phyloP scores from a whole-genome alignment of 2,888 invertebrate genomes.

The Eurois occulta region DNA sequence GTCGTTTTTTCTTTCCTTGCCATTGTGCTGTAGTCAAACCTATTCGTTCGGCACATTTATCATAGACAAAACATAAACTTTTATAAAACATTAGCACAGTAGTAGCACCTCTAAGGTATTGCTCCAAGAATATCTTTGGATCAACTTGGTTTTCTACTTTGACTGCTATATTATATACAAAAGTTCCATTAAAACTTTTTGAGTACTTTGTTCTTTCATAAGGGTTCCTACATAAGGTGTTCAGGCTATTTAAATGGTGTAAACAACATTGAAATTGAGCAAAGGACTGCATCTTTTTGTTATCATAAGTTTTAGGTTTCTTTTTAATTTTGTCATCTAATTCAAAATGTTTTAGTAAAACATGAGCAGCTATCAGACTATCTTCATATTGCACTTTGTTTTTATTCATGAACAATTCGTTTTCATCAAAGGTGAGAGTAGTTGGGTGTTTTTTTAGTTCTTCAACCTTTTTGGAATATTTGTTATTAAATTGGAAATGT shows the following conservation, averaged over 20 bases:
- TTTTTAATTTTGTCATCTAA: constrained; percentile 89
- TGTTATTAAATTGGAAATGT: constrained; percentile 85
- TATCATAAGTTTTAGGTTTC: constrained; percentile 90
- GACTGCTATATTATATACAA: constrained; percentile 93
- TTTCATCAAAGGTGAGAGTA: constrained; percentile 61
- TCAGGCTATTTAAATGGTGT: constrained; percentile 91
- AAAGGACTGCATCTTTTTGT: constrained; percentile 91
- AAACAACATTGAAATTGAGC: constrained; percentile 93
- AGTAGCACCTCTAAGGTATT: constrained; percentile 84
- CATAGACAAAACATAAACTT: constrained; percentile 77
- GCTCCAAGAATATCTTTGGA: constrained; percentile 88
- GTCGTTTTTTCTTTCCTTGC: constrained; percentile 74
- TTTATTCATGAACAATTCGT: constrained; percentile 83
- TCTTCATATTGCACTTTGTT: constrained; percentile 90
- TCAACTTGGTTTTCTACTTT: constrained; percentile 91
- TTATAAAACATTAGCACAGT: constrained; percentile 82
- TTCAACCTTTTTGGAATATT: constrained; percentile 81
- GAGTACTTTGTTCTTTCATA: constrained; percentile 90
- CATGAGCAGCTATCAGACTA: constrained; percentile 90
- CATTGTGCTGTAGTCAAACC: constrained; percentile 74
- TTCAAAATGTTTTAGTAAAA: constrained; percentile 91
- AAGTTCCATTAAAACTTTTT: constrained; percentile 93
- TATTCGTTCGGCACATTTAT: constrained; percentile 75
- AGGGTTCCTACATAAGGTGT: constrained; percentile 91
- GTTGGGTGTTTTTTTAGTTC: constrained; percentile 72